Evolutionary conservation across 2,888 invertebrate species (phyloP).

Genomic region (Watsonalla binaria): DNA sequence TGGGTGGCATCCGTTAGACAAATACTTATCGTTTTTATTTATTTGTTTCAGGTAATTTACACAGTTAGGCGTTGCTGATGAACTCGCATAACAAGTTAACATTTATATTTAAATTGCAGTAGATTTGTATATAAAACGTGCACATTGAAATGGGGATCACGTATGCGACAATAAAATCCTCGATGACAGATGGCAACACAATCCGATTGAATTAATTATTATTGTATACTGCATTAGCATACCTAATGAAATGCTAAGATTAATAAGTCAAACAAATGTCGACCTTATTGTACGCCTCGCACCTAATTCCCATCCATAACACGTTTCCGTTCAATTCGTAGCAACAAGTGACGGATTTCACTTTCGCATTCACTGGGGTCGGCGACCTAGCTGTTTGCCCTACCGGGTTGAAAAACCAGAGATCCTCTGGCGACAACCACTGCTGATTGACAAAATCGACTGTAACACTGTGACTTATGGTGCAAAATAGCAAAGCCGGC

Average conservation of each 20-base stretch:
- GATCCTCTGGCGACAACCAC: conserved; percentile 28
- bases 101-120: neutral
- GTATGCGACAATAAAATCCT: neutral
- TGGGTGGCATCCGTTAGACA: neutral
- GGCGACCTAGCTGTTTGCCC: conserved; percentile 43
- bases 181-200: conserved; percentile 8
- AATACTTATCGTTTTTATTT: conserved; percentile 5
- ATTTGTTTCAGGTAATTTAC: conserved; percentile 31
- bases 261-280: conserved; percentile 19
- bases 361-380: conserved; percentile 53
- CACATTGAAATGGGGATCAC: neutral
- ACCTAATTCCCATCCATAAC: conserved; percentile 34
- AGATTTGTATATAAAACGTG: neutral
- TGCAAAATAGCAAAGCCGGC: conserved; percentile 8
- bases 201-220: conserved; percentile 8
- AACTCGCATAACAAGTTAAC: too few species aligned
- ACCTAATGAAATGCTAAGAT: conserved; percentile 25
- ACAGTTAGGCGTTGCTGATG: neutral
- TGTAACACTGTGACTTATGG: conserved; percentile 17
- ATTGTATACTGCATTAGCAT: conserved; percentile 17
- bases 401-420: conserved; percentile 29
- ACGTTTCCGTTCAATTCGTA: conserved; percentile 45
- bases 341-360: conserved; percentile 67
- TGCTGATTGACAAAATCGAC: conserved; percentile 11
- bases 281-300: conserved; percentile 25